Percentiles rank a stretch among this genome's conserved stretches.
phyloP scores from a whole-genome alignment of 2,888 invertebrate genomes.

The Caenorhabditis plicata region DNA sequence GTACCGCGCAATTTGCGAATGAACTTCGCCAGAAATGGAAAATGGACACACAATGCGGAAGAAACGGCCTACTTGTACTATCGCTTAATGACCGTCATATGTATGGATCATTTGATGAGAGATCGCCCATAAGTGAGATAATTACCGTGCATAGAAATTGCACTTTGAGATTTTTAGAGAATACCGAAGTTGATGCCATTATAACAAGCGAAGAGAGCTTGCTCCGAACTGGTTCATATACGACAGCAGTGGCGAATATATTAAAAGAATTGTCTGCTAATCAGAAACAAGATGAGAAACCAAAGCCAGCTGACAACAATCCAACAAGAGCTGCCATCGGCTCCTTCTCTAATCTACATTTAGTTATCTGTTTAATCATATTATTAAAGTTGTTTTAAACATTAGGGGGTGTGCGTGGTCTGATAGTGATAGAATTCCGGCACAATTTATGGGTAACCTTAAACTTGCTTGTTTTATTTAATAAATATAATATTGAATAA shows the following conservation, averaged over 20 bases:
- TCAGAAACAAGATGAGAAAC: neutral
- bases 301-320: neutral
- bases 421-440: too few species aligned
- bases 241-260: slow-evolving; percentile 30
- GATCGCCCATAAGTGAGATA: slow-evolving; percentile 36
- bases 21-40: slow-evolving; percentile 38
- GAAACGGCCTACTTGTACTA: slow-evolving; percentile 37
- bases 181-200: slow-evolving; percentile 27
- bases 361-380: neutral
- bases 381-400: too few species aligned
- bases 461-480: too few species aligned
- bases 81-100: slow-evolving; percentile 38
- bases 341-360: neutral
- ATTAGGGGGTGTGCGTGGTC: too few species aligned
- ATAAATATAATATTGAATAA: too few species aligned
- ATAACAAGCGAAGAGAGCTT: slow-evolving; percentile 24
- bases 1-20: slow-evolving; percentile 38
- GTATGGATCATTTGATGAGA: slow-evolving; percentile 39
- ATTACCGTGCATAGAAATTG: neutral
- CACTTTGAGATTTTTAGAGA: slow-evolving; percentile 15
- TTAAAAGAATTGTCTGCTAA: slow-evolving; percentile 29
- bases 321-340: neutral
- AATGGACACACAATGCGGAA: slow-evolving; percentile 44
- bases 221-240: slow-evolving; percentile 28
- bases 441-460: too few species aligned